Conservation (phyloP, 1,140 invertebrate genomes). For the Apis florea region DNA sequence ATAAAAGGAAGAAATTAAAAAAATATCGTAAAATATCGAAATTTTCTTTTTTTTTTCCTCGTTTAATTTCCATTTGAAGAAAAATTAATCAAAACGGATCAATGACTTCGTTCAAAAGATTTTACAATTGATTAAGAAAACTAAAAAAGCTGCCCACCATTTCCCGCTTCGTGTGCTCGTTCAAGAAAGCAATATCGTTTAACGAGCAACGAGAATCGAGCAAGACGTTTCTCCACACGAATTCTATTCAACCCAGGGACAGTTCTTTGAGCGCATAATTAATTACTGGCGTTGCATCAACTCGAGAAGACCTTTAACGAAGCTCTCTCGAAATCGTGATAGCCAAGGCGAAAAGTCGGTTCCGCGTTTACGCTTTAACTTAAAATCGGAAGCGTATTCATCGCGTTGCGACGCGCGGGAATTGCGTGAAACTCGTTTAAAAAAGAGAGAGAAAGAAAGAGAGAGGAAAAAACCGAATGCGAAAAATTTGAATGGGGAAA, state of each 20-base stretch:
- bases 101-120: no score
- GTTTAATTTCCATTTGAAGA: no score
- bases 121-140: background rate
- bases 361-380: background rate
- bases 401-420: background rate
- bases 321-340: slow-evolving; percentile 7
- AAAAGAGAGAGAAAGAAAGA: no score
- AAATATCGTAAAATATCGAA: no score
- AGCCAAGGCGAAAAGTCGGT: background rate
- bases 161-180: background rate
- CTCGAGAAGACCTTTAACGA: slow-evolving; percentile 29
- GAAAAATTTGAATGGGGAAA: background rate
- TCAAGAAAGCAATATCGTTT: slow-evolving; percentile 12
- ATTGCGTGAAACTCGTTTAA: background rate
- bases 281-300: slow-evolving; percentile 37
- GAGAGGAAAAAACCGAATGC: background rate
- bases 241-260: background rate
- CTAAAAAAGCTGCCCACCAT: background rate
- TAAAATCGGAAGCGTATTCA: slow-evolving; percentile 7
- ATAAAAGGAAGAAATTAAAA: no score
- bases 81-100: no score
- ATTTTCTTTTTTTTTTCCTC: no score
- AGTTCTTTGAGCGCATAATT: slow-evolving; percentile 45
- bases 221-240: background rate
- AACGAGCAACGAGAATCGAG: slow-evolving; percentile 2